Evolutionary conservation across 2,113 vertebrate genomes (phyloP).

Genomic region (Isurus oxyrinchus): DNA sequence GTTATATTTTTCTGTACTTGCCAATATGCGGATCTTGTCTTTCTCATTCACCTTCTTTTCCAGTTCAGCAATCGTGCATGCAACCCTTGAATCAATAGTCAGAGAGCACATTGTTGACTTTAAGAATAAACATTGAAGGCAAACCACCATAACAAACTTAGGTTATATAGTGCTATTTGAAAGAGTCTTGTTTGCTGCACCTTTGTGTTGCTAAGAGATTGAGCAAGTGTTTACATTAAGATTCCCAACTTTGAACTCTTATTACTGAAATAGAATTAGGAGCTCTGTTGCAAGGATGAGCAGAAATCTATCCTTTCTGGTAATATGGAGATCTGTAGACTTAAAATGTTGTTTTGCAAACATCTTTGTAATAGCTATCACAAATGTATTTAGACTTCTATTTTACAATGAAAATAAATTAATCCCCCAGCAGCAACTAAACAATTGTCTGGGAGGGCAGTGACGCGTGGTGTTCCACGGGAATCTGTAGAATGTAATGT

Average conservation of each 20-base stretch:
- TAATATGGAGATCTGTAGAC: background rate
- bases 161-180: background rate
- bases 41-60: slow-evolving; percentile 16
- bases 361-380: background rate
- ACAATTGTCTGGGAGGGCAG: background rate
- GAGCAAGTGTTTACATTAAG: slow-evolving; percentile 4
- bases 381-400: no score
- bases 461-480: background rate
- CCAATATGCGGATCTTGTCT: background rate
- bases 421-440: background rate
- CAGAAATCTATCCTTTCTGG: background rate
- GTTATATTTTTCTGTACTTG: background rate
- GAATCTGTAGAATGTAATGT: background rate
- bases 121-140: slow-evolving; percentile 6
- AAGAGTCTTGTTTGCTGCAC: slow-evolving; percentile 31
- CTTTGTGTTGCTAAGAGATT: slow-evolving; percentile 25
- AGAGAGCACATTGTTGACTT: slow-evolving; percentile 7
- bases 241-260: slow-evolving; percentile 15
- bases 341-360: background rate
- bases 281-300: background rate
- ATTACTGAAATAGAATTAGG: background rate
- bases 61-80: background rate
- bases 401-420: background rate
- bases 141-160: slow-evolving; percentile 18
- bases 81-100: background rate